Evolutionary conservation across 2,888 invertebrate genomes (phyloP).

Genomic region (Macaria notata): DNA sequence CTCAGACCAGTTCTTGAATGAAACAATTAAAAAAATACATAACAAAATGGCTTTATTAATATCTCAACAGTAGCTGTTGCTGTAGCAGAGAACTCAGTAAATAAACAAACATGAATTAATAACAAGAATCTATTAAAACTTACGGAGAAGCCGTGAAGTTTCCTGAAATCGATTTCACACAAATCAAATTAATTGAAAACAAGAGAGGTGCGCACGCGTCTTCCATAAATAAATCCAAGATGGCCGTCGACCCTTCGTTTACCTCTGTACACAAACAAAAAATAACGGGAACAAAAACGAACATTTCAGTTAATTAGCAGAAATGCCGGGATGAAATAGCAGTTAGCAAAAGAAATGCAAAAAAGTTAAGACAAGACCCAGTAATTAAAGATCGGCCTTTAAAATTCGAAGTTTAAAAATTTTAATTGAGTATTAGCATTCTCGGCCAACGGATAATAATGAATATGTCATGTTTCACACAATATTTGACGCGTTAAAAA

Average conservation of each 20-base stretch:
- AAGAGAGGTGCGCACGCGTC: constrained; percentile 47
- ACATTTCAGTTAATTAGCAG: constrained; percentile 26
- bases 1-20: too few species aligned
- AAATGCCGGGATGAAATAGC: constrained; percentile 20
- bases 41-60: too few species aligned
- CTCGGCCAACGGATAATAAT: neutral
- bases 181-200: constrained; percentile 62
- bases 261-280: constrained; percentile 41
- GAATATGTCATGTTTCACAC: neutral
- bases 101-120: constrained; percentile 2
- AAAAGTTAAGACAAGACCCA: neutral
- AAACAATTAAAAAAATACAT: too few species aligned
- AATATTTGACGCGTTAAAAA: neutral
- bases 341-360: constrained; percentile 25
- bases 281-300: constrained; percentile 33
- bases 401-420: too few species aligned
- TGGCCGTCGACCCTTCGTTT: constrained; percentile 48
- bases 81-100: neutral
- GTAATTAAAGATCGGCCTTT: neutral
- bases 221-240: constrained; percentile 53
- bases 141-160: constrained; percentile 28
- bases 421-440: neutral
- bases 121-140: constrained; percentile 4
- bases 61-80: too few species aligned
- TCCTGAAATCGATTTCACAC: constrained; percentile 56